phyloP scores from a whole-genome alignment of 2,113 vertebrate species.

The Erythrocercus mccallii region DNA sequence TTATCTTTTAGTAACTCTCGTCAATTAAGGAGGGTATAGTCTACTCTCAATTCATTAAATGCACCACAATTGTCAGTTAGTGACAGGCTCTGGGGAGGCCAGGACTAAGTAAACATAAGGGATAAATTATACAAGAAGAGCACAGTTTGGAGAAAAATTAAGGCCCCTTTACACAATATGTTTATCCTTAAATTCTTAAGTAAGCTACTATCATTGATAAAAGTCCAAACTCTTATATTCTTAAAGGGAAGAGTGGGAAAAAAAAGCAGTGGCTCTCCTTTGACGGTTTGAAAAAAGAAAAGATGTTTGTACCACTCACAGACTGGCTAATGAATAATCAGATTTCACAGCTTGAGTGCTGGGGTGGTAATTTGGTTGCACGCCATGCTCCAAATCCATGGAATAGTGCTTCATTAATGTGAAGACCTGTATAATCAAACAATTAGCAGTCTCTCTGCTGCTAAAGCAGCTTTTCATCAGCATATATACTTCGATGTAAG shows the following conservation, averaged over 20 bases:
- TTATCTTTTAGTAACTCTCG: slow-evolving; percentile 40
- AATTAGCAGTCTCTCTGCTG: slow-evolving; percentile 91
- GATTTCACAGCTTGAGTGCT: slow-evolving; percentile 99
- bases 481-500: slow-evolving; percentile 83
- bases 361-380: slow-evolving; percentile 97
- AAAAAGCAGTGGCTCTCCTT: slow-evolving; percentile 75
- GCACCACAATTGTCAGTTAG: slow-evolving; percentile 27
- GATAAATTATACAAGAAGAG: neutral
- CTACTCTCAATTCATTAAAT: slow-evolving; percentile 53
- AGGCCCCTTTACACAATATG: neutral
- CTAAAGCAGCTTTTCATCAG: slow-evolving; percentile 91
- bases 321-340: slow-evolving; percentile 99
- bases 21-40: slow-evolving; percentile 43
- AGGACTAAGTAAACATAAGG: neutral
- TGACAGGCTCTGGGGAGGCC: slow-evolving; percentile 27
- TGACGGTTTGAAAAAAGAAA: slow-evolving; percentile 75
- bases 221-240: slow-evolving; percentile 55
- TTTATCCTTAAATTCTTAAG: slow-evolving; percentile 24
- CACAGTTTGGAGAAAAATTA: neutral
- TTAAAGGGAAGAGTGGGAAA: neutral
- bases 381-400: slow-evolving; percentile 95
- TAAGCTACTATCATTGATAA: neutral
- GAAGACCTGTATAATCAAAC: slow-evolving; percentile 99
- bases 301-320: slow-evolving; percentile 95
- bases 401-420: slow-evolving; percentile 99